Percentiles rank a stretch among this genome's conserved stretches.
phyloP scores from a whole-genome alignment of 2,888 invertebrate species.

The Chydorus sphaericus region DNA sequence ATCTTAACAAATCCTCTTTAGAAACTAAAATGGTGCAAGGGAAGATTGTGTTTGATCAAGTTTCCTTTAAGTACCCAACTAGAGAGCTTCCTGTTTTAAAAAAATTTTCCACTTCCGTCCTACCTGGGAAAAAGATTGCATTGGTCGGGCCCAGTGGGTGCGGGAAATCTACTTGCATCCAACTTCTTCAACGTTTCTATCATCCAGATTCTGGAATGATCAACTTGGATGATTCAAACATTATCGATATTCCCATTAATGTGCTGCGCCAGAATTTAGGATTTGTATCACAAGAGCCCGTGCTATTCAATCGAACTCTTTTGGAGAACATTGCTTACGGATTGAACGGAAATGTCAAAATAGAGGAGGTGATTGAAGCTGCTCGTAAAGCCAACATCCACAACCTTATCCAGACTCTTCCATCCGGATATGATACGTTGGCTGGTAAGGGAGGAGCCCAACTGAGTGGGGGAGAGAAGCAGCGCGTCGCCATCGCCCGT shows the following conservation, averaged over 20 bases:
- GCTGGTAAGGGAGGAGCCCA: slow-evolving; percentile 63
- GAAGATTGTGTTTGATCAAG: slow-evolving; percentile 49
- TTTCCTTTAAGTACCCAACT: slow-evolving; percentile 69
- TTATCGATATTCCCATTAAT: slow-evolving; percentile 45
- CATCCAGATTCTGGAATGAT: slow-evolving; percentile 42
- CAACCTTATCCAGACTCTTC: slow-evolving; percentile 59
- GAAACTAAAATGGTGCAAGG: slow-evolving; percentile 28
- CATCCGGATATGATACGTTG: slow-evolving; percentile 60
- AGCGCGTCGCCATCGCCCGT: slow-evolving; percentile 52
- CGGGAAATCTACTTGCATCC: slow-evolving; percentile 68
- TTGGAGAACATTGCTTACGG: slow-evolving; percentile 87
- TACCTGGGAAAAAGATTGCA: slow-evolving; percentile 54
- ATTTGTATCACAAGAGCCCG: slow-evolving; percentile 82
- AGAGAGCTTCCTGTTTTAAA: slow-evolving; percentile 58
- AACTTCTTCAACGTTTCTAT: slow-evolving; percentile 61
- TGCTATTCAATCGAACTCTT: slow-evolving; percentile 74
- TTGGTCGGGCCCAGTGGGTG: slow-evolving; percentile 50
- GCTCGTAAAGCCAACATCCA: slow-evolving; percentile 78
- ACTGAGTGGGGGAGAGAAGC: slow-evolving; percentile 62
- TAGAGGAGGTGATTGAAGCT: slow-evolving; percentile 59
- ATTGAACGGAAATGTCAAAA: slow-evolving; percentile 44
- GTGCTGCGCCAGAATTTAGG: slow-evolving; percentile 63
- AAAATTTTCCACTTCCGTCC: slow-evolving; percentile 49
- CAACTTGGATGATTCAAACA: slow-evolving; percentile 41
- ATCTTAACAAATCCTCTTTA: no score